phyloP scores from a whole-genome alignment of 1,140 invertebrate genomes.

The Saxidomus purpurata region DNA sequence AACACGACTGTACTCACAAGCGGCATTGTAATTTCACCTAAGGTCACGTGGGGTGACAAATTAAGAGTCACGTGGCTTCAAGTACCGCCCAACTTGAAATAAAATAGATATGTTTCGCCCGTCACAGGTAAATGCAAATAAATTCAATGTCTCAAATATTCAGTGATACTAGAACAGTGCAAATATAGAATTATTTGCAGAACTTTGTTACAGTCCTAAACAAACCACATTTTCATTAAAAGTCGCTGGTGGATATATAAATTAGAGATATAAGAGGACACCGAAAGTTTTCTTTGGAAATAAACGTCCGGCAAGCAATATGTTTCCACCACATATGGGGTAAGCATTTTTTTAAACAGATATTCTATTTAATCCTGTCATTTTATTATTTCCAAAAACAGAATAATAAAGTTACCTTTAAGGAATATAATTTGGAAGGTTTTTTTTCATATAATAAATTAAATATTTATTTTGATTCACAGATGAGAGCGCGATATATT shows the following conservation, averaged over 20 bases:
- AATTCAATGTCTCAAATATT: conserved; percentile 25
- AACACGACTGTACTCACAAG: conserved; percentile 25
- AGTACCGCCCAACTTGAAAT: conserved; percentile 56
- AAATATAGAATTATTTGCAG: not conserved
- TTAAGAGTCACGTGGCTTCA: conserved; percentile 43
- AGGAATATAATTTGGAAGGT: too few species aligned
- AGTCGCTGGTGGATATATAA: too few species aligned
- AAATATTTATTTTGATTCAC: too few species aligned
- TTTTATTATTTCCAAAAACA: too few species aligned
- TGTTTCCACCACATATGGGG: conserved; percentile 51
- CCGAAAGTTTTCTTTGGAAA: not conserved
- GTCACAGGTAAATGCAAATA: conserved; percentile 43
- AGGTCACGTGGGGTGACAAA: conserved; percentile 52
- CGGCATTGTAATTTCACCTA: conserved; percentile 32
- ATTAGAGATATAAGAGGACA: too few species aligned
- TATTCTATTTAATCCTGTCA: too few species aligned
- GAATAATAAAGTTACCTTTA: too few species aligned
- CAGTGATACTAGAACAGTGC: not conserved
- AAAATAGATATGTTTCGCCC: conserved; percentile 48
- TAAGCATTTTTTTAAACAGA: not conserved
- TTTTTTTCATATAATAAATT: too few species aligned
- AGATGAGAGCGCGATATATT: too few species aligned
- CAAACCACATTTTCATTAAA: too few species aligned
- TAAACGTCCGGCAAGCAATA: not conserved
- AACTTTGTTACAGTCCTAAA: too few species aligned